phyloP scores from a whole-genome alignment of 1,140 invertebrate species.

The Camponotus pennsylvanicus region DNA sequence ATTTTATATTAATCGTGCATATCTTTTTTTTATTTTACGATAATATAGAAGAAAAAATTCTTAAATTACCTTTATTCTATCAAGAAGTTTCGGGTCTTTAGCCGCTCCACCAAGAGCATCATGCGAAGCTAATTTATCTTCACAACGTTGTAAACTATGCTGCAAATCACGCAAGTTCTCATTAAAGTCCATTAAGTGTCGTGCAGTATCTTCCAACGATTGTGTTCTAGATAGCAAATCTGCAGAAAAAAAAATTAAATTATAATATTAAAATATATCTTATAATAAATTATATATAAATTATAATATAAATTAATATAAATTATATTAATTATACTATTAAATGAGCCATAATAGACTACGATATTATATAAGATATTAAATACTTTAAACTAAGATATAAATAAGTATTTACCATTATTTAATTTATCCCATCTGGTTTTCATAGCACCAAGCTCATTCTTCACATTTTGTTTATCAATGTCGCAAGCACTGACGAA shows the following conservation, averaged over 20 bases:
- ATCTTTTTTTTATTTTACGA: neutral
- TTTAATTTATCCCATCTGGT: slow-evolving; percentile 96
- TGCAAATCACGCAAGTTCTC: slow-evolving; percentile 94
- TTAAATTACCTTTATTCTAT: slow-evolving; percentile 90
- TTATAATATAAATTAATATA: neutral
- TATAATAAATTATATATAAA: neutral
- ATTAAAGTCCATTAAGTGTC: slow-evolving; percentile 93
- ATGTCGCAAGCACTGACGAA: slow-evolving; percentile 95
- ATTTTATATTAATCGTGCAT: neutral
- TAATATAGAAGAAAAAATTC: neutral
- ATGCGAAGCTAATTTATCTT: slow-evolving; percentile 94
- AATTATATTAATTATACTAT: too few species aligned
- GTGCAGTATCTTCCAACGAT: slow-evolving; percentile 94
- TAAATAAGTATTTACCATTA: slow-evolving; percentile 87
- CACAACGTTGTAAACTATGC: slow-evolving; percentile 93
- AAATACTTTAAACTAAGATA: too few species aligned
- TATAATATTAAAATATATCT: slow-evolving; percentile 20
- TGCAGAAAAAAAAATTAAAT: slow-evolving; percentile 61
- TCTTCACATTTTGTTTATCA: slow-evolving; percentile 95
- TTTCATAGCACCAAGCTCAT: slow-evolving; percentile 93
- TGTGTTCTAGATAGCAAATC: slow-evolving; percentile 89
- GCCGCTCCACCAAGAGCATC: slow-evolving; percentile 92
- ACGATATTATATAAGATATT: too few species aligned
- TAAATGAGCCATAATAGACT: too few species aligned
- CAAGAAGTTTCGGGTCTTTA: slow-evolving; percentile 93